Conservation (phyloP, 2,113 vertebrate species). For the Sinocyclocheilus grahami region DNA sequence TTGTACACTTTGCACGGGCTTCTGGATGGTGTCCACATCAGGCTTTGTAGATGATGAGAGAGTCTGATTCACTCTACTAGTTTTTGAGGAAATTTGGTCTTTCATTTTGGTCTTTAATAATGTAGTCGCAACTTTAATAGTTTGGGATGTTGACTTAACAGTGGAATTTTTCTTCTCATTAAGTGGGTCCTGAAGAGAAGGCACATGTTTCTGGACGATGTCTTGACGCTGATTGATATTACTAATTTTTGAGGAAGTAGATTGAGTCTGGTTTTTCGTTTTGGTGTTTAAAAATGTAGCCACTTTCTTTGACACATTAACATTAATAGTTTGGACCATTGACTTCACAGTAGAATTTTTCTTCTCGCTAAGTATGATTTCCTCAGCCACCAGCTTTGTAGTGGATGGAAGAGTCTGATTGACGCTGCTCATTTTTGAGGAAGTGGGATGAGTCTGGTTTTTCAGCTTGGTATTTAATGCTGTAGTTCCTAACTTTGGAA, state of each 20-base stretch:
- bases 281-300: slow-evolving; percentile 9
- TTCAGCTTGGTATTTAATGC: background rate
- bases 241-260: background rate
- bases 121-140: slow-evolving; percentile 48
- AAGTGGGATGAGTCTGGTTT: background rate
- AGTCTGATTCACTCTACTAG: background rate
- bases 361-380: background rate
- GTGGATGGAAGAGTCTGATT: slow-evolving; percentile 15
- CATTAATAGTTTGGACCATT: slow-evolving; percentile 51
- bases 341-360: slow-evolving; percentile 26
- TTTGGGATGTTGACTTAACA: slow-evolving; percentile 47
- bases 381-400: background rate
- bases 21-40: slow-evolving; percentile 10
- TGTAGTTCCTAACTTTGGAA: background rate
- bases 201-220: no score
- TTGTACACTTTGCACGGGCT: background rate
- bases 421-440: background rate
- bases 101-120: background rate
- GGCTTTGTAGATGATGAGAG: background rate
- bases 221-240: no score
- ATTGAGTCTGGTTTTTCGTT: background rate
- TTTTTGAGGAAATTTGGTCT: background rate
- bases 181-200: background rate
- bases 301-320: background rate
- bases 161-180: slow-evolving; percentile 1